Percentiles rank a stretch among this genome's conserved stretches.
phyloP scores from a whole-genome alignment of 2,888 invertebrate species.

The Tethea ocularis region DNA sequence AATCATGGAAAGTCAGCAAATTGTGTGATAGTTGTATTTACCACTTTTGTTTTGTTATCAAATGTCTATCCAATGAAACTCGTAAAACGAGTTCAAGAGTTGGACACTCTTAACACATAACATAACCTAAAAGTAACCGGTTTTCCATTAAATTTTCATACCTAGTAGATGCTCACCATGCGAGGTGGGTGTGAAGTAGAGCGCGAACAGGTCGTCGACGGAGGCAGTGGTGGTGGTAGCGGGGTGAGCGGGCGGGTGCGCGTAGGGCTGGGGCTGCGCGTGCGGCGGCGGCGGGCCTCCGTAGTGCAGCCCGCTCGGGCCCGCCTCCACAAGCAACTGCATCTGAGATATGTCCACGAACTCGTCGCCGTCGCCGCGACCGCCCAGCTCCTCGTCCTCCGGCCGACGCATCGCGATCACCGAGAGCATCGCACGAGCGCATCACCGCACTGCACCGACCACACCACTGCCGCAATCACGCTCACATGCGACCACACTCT shows the following conservation, averaged over 20 bases:
- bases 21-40: not conserved
- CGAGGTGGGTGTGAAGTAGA: constrained; percentile 87
- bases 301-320: constrained; percentile 79
- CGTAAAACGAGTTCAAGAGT: constrained; percentile 28
- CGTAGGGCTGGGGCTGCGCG: constrained; percentile 73
- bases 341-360: constrained; percentile 94
- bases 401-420: constrained; percentile 91
- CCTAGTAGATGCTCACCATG: constrained; percentile 78
- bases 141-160: constrained; percentile 25
- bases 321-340: constrained; percentile 87
- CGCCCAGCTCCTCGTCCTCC: constrained; percentile 85
- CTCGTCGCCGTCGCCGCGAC: constrained; percentile 85
- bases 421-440: constrained; percentile 82
- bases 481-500: constrained; percentile 52
- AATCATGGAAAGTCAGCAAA: not conserved
- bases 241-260: constrained; percentile 64
- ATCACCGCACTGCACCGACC: constrained; percentile 71
- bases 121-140: constrained; percentile 33
- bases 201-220: constrained; percentile 90
- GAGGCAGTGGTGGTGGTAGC: constrained; percentile 81
- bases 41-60: constrained; percentile 1
- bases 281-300: constrained; percentile 76
- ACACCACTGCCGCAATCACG: constrained; percentile 53
- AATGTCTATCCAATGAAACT: not conserved
- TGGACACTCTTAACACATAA: constrained; percentile 29